phyloP scores from a whole-genome alignment of 2,113 vertebrate genomes.

The Gracilinanus agilis region DNA sequence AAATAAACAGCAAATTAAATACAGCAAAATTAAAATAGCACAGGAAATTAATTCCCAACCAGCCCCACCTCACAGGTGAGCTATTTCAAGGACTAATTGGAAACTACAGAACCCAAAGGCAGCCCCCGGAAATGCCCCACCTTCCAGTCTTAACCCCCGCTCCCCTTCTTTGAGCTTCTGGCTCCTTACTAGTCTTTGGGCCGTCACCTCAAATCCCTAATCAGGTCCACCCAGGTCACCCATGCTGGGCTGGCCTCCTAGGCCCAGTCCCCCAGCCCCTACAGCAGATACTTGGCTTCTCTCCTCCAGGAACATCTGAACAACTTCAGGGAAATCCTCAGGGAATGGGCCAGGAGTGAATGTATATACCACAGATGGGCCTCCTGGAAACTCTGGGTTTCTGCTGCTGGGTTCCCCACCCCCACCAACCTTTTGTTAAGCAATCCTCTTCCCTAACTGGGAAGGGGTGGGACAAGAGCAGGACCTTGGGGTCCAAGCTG shows the following conservation, averaged over 20 bases:
- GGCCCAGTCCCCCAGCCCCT: background rate
- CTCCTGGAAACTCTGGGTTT: constrained; percentile 4
- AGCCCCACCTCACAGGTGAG: constrained; percentile 87
- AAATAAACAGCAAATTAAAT: constrained; percentile 91
- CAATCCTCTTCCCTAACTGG: background rate
- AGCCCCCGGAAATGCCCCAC: constrained; percentile 13
- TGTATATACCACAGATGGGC: background rate
- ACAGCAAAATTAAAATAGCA: constrained; percentile 91
- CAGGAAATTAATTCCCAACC: constrained; percentile 89
- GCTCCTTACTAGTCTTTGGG: background rate
- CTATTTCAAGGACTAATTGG: constrained; percentile 83
- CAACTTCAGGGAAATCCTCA: constrained; percentile 2
- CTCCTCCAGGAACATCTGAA: background rate
- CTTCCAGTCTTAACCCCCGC: background rate
- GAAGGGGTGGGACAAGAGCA: constrained; percentile 13
- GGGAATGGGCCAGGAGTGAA: constrained; percentile 7
- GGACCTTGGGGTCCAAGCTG: background rate
- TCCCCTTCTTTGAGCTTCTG: background rate
- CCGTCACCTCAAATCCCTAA: background rate
- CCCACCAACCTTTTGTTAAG: background rate
- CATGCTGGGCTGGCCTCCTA: background rate
- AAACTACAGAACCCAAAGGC: constrained; percentile 75
- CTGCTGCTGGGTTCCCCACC: background rate
- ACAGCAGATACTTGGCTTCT: constrained; percentile 9
- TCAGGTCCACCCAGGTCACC: background rate